Evolutionary conservation across 30 jellyfish, hydroid and myxozoan species (phyloP).

Genomic region (Sanderia malayensis): DNA sequence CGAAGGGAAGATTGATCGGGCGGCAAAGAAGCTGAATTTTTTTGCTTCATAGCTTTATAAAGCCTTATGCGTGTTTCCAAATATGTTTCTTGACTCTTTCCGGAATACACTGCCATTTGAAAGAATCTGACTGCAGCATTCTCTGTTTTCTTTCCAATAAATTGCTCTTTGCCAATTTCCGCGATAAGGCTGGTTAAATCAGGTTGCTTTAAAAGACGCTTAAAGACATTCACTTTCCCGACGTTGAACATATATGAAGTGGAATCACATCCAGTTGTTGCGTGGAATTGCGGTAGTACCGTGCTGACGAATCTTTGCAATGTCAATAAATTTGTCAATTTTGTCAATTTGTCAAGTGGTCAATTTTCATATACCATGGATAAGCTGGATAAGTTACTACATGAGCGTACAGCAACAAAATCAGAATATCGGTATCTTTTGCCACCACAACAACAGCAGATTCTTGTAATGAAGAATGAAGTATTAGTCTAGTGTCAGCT

Average conservation of each 20-base stretch:
- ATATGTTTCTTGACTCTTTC: background rate
- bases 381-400: too few species aligned
- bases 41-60: background rate
- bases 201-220: background rate
- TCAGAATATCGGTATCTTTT: too few species aligned
- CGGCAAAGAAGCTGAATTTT: background rate
- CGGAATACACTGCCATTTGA: background rate
- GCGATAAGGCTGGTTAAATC: background rate
- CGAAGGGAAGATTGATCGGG: slow-evolving; percentile 1
- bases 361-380: too few species aligned
- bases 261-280: too few species aligned
- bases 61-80: background rate
- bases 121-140: background rate
- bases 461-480: too few species aligned
- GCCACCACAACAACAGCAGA: too few species aligned
- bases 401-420: too few species aligned
- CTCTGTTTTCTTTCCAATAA: background rate
- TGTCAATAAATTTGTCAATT: too few species aligned
- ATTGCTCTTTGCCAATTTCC: background rate
- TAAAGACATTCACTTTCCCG: background rate
- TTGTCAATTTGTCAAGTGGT: too few species aligned
- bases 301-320: too few species aligned
- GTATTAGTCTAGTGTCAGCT: too few species aligned
- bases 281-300: background rate
- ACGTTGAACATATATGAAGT: too few species aligned